Conservation (phyloP, 2,113 vertebrate genomes). For the Micronycteris hirsuta region DNA sequence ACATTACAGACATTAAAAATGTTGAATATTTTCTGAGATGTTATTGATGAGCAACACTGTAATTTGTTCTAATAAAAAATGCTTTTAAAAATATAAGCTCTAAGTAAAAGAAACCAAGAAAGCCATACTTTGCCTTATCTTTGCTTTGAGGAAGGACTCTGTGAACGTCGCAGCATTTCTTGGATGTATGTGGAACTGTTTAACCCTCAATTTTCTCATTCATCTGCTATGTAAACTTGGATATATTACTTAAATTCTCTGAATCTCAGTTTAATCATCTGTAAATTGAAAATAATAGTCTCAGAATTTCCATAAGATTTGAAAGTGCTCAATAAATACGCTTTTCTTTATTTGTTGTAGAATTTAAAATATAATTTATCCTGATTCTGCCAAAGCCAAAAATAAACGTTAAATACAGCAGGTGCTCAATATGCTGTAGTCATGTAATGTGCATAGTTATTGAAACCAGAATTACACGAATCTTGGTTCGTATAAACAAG, state of each 20-base stretch:
- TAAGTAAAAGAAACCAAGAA: not conserved
- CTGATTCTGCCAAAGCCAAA: not conserved
- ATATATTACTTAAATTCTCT: not conserved
- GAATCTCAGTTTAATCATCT: not conserved
- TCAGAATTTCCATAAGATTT: not conserved
- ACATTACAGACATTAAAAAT: not conserved
- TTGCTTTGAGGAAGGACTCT: not conserved
- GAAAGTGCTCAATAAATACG: not conserved
- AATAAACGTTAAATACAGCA: not conserved
- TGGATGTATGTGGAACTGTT: not conserved
- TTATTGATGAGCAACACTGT: not conserved
- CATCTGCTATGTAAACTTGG: not conserved
- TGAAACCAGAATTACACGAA: not conserved
- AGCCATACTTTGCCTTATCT: not conserved
- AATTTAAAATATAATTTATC: not conserved
- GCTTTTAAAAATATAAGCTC: not conserved
- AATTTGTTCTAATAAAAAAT: not conserved
- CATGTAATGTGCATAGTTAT: not conserved
- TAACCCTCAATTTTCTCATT: not conserved
- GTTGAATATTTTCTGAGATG: constrained; percentile 4
- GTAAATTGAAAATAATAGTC: not conserved
- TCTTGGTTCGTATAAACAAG: not conserved
- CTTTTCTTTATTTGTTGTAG: not conserved
- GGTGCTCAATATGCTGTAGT: not conserved
- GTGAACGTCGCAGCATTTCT: not conserved